A percentile compares a stretch with the other conserved stretches of the same genome.
Conservation (phyloP, 1,140 invertebrate species). For the Centruroides sculpturatus region DNA sequence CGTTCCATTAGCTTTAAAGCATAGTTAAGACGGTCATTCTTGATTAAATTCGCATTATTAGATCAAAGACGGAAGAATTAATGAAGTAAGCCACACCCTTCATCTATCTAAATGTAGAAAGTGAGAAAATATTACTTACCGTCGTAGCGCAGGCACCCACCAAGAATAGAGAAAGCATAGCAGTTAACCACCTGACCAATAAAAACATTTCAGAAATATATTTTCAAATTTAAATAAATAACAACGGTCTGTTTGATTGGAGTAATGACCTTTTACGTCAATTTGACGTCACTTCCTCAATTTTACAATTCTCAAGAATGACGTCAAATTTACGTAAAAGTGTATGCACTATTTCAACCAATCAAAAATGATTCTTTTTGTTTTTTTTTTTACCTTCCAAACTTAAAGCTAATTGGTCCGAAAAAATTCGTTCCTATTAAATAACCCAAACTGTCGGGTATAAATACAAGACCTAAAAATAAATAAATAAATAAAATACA, state of each 20-base stretch:
- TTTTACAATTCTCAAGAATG: not conserved
- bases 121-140: conserved; percentile 2
- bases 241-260: too few species aligned
- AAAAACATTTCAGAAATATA: too few species aligned
- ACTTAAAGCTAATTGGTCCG: conserved; percentile 42
- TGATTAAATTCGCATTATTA: too few species aligned
- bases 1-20: too few species aligned
- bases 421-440: conserved; percentile 64
- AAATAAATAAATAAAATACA: not conserved
- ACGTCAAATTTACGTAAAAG: not conserved
- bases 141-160: conserved; percentile 6
- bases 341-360: not conserved
- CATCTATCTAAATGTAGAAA: too few species aligned
- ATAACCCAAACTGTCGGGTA: conserved; percentile 68
- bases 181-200: conserved; percentile 3
- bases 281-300: too few species aligned
- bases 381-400: conserved; percentile 30
- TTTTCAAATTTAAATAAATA: too few species aligned
- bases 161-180: conserved; percentile 2
- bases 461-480: conserved; percentile 53
- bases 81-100: too few species aligned
- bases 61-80: too few species aligned
- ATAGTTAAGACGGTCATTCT: too few species aligned
- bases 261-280: too few species aligned
- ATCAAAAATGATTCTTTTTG: not conserved